Evolutionary conservation across 1,140 invertebrate genomes (phyloP).

Genomic region (Sycobia sp.): DNA sequence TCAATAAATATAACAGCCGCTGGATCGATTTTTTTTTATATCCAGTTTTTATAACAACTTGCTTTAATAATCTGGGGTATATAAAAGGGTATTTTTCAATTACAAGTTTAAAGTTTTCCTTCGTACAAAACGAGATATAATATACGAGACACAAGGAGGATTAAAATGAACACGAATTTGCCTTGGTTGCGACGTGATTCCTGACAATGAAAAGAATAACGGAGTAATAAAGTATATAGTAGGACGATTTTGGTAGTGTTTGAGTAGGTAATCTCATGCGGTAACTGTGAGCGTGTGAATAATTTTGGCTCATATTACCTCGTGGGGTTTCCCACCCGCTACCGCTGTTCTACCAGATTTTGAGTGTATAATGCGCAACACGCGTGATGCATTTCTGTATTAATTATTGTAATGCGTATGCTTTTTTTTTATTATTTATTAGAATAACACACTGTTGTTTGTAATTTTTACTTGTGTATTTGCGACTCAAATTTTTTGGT

Average conservation of each 20-base stretch:
- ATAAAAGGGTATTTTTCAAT: not conserved
- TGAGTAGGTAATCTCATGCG: conserved; percentile 83
- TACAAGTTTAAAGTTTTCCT: not conserved
- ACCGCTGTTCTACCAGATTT: conserved; percentile 53
- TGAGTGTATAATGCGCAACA: conserved; percentile 9
- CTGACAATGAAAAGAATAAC: conserved; percentile 12
- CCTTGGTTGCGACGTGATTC: conserved; percentile 6
- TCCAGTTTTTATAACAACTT: conserved; percentile 7
- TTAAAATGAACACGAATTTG: conserved; percentile 24
- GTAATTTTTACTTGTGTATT: conserved; percentile 5
- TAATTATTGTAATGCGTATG: not conserved
- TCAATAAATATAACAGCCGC: not conserved
- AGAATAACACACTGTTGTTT: not conserved
- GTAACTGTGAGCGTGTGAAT: conserved; percentile 82
- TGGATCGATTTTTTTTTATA: not conserved
- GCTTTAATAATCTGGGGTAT: conserved; percentile 8
- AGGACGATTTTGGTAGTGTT: conserved; percentile 54
- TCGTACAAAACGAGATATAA: conserved; percentile 32
- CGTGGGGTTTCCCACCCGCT: conserved; percentile 72
- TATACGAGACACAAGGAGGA: conserved; percentile 37
- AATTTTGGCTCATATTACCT: conserved; percentile 71
- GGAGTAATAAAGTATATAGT: conserved; percentile 10
- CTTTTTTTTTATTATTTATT: not conserved
- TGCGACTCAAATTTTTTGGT: too few species aligned
- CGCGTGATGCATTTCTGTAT: not conserved